A percentile compares a stretch with the other conserved stretches of the same genome.
These are phyloP conservation scores for Pantherophis vulpinus DNA, from an alignment of 2,797 vertebrate genomes.

Conservation along the genomic window DNA sequence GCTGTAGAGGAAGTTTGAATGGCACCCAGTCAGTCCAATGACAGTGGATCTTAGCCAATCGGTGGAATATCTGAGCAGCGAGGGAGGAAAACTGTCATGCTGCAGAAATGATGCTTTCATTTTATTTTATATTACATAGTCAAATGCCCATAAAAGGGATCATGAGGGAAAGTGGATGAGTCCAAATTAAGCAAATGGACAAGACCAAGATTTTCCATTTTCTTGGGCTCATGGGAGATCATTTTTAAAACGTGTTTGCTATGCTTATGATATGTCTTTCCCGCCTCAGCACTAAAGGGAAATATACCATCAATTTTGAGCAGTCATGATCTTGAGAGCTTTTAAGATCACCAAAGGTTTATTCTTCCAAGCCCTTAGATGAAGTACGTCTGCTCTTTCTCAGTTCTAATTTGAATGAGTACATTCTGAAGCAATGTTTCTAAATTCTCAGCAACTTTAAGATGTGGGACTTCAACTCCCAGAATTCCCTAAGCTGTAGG, in stretches of 20 bases:
- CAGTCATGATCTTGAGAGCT: not conserved
- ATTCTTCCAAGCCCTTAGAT: not conserved
- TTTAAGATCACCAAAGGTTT: not conserved
- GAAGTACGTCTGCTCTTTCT: not conserved
- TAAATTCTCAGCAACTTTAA: not conserved
- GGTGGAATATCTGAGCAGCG: too few relatives aligned
- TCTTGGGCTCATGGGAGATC: not conserved
- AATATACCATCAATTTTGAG: not conserved
- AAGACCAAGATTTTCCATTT: not conserved
- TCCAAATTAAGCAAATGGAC: not conserved
- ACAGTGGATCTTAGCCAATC: too few relatives aligned
- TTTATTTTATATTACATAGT: not conserved
- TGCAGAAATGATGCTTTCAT: not conserved
- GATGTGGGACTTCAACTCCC: not conserved
- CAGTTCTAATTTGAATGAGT: not conserved
- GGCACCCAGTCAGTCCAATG: too few relatives aligned
- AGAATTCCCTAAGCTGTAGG: not conserved
- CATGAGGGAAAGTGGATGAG: not conserved
- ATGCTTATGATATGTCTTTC: not conserved
- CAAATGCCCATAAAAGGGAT: not conserved
- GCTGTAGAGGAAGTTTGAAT: too few relatives aligned
- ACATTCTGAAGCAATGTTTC: not conserved
- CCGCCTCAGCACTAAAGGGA: not conserved
- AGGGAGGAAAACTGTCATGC: too few relatives aligned
- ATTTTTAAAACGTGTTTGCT: not conserved